Percentiles rank a stretch among this genome's conserved stretches.
phyloP scores from a whole-genome alignment of 2,113 vertebrate species.

The Xiphophorus hellerii region DNA sequence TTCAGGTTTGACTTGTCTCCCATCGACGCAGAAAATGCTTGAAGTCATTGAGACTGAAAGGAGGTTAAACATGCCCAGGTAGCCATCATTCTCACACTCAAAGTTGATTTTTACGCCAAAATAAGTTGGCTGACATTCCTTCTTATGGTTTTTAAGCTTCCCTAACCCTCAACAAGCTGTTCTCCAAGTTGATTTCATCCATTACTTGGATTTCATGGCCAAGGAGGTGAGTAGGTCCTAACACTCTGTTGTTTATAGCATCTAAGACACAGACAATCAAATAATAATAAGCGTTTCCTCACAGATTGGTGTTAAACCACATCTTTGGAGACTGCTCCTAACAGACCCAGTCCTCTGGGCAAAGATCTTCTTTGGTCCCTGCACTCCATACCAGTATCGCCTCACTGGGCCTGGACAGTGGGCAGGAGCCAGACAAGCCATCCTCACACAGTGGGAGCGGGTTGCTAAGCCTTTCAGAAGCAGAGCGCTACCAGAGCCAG shows the following conservation, averaged over 20 bases:
- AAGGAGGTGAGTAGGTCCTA: slow-evolving; percentile 43
- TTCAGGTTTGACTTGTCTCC: slow-evolving; percentile 79
- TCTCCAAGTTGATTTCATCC: slow-evolving; percentile 79
- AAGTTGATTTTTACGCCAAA: neutral
- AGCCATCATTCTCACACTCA: neutral
- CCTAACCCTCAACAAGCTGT: slow-evolving; percentile 53
- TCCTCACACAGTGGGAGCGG: slow-evolving; percentile 89
- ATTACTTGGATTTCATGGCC: slow-evolving; percentile 85
- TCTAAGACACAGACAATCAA: too few relatives aligned
- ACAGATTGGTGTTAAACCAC: slow-evolving; percentile 83
- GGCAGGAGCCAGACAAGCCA: slow-evolving; percentile 85
- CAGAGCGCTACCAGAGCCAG: slow-evolving; percentile 64
- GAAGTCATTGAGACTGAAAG: slow-evolving; percentile 77
- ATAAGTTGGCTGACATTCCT: neutral
- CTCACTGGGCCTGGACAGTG: slow-evolving; percentile 87
- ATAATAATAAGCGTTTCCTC: neutral
- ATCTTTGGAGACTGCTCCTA: slow-evolving; percentile 77
- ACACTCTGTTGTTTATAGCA: neutral
- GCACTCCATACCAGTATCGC: slow-evolving; percentile 89
- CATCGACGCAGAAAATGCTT: slow-evolving; percentile 77
- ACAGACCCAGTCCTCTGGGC: slow-evolving; percentile 83
- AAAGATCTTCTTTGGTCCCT: slow-evolving; percentile 87
- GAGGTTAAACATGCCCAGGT: slow-evolving; percentile 76
- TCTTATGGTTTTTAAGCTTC: slow-evolving; percentile 39
- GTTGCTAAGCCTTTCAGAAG: slow-evolving; percentile 83